Percentiles rank a stretch among this genome's conserved stretches.
Evolutionary conservation across 2,888 invertebrate genomes (phyloP).

Genomic region (Dicycla oo): DNA sequence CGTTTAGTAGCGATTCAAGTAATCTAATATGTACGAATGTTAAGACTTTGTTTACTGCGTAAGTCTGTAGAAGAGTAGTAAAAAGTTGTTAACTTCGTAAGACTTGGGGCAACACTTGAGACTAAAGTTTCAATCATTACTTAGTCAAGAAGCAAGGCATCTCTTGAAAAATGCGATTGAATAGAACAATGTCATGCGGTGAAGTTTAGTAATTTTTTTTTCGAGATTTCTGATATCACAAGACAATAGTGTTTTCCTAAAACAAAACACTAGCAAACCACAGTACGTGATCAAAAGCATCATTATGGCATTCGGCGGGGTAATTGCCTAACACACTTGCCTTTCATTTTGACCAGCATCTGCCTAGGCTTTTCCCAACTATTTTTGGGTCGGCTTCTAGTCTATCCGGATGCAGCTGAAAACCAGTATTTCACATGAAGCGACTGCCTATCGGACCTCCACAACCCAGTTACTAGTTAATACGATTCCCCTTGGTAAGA

Average conservation of each 20-base stretch:
- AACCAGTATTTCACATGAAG: too few relatives aligned
- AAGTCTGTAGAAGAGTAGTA: background rate
- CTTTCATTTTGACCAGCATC: too few relatives aligned
- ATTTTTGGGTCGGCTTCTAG: too few relatives aligned
- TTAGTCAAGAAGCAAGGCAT: conserved; percentile 1
- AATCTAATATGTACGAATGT: conserved; percentile 27
- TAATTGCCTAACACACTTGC: too few relatives aligned
- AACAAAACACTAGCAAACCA: background rate
- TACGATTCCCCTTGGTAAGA: too few relatives aligned
- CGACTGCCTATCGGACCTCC: too few relatives aligned
- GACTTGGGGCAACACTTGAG: background rate
- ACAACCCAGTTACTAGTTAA: too few relatives aligned
- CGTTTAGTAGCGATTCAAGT: background rate
- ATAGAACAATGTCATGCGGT: background rate
- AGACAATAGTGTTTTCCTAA: too few relatives aligned
- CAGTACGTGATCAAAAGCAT: background rate
- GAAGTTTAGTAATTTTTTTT: too few relatives aligned
- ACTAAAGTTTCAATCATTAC: conserved; percentile 3
- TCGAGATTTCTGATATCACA: too few relatives aligned
- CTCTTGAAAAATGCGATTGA: background rate
- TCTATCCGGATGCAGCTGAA: too few relatives aligned
- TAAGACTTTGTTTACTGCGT: conserved; percentile 13
- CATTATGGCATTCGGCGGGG: background rate
- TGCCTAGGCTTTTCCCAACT: too few relatives aligned
- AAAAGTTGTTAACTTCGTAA: background rate